Evolutionary conservation across 1,140 invertebrate species (phyloP), one percentile per base, ranked within the genome.

Genomic region (Saxidomus purpurata): DNA sequence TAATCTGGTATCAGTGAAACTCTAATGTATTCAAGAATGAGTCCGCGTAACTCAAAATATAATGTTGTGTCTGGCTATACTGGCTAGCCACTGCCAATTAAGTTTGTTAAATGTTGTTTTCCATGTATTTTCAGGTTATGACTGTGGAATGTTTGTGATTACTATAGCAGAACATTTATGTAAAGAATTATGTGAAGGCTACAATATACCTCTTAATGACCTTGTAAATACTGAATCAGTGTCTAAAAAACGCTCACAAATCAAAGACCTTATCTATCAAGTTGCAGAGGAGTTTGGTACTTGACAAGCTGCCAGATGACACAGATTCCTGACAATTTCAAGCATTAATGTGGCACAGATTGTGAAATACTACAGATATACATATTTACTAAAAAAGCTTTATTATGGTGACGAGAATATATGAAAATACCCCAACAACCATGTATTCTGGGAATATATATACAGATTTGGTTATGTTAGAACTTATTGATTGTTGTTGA

Each of bases 121-220:
- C 52, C 19, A n/a, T 59, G 19, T 59, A 22, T 28, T 76, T 92
- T 6, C 90, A 94, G 94, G 93, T 55, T 93, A 93, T 89, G 94
- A 95, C 88, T 95, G 94, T 91, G 94, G 94, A 47, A 89, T 95
- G 86, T 94, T 92, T 91, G 93, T 95, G 52, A 93, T 95, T 61
- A 87, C 93, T 9, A 92, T 92, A 77, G 91, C 93, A n/a, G 94
- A 95, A 92, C 93, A 95, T 87, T 89, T 94, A 43, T 94, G 94
- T 92, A 90, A 90, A 82, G 93, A 95, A 82, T 89, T 94, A 22
- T 94, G 93, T 91, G 94, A 95, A 79, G 92, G 92, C 17, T 92
- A 90, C 63, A 90, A 63, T 71, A 91, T 94, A 61, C 55, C 87
- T 22, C 81, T 94, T 22, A 90, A 80, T 25, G 93, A 94, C 69